These are phyloP conservation scores for Pterocles burchelli DNA, from an alignment of 2,113 vertebrate species.

Conservation along the genomic window DNA sequence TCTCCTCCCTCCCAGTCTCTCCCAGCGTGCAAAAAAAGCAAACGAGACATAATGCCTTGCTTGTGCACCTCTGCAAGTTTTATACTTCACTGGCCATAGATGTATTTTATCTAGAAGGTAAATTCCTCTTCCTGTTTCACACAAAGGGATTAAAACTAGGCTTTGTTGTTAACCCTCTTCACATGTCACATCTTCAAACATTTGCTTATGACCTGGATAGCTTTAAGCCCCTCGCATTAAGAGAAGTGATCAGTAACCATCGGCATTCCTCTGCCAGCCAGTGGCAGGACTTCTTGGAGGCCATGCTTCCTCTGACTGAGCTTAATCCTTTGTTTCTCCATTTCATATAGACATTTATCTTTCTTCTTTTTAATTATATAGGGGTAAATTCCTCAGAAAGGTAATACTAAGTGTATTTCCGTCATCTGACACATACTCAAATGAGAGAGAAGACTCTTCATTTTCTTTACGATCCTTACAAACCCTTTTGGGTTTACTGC, in stretches of 20 bases:
- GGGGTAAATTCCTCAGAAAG: not conserved
- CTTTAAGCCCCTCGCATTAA: not conserved
- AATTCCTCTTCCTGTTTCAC: conserved; percentile 29
- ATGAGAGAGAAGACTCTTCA: not conserved
- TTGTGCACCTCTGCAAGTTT: conserved; percentile 8
- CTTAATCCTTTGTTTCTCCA: not conserved
- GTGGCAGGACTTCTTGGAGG: not conserved
- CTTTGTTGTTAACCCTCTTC: conserved; percentile 25
- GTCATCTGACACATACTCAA: not conserved
- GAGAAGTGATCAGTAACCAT: not conserved
- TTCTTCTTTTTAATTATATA: not conserved
- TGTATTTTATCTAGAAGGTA: not conserved
- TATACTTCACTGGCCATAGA: conserved; percentile 6
- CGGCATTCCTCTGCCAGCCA: not conserved
- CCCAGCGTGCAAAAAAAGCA: not conserved
- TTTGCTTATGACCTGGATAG: conserved; percentile 9
- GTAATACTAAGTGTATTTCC: not conserved
- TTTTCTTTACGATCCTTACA: not conserved
- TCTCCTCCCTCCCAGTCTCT: not conserved
- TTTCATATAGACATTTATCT: not conserved
- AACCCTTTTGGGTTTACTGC: not conserved
- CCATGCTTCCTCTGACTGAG: not conserved
- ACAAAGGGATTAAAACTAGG: conserved; percentile 31
- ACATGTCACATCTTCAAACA: conserved; percentile 18
- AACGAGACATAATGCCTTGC: not conserved